phyloP scores from a whole-genome alignment of 1,140 invertebrate genomes.

The Musca vetustissima region DNA sequence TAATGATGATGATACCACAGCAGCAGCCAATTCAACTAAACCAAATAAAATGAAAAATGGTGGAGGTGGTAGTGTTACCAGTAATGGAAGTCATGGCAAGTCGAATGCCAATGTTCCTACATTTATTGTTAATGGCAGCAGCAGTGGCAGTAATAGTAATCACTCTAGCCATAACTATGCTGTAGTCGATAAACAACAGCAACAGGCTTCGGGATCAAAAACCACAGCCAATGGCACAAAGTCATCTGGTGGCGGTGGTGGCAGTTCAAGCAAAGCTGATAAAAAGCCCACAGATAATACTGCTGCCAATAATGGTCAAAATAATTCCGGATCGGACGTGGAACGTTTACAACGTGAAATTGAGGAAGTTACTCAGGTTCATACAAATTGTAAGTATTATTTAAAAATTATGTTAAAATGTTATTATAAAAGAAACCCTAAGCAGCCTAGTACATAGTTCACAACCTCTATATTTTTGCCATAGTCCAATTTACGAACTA shows the following conservation, averaged over 20 bases:
- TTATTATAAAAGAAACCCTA: not conserved
- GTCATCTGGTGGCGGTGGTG: not conserved
- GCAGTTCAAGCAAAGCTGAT: conserved; percentile 1
- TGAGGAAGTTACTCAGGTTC: conserved; percentile 29
- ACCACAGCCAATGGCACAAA: not conserved
- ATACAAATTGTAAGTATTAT: conserved; percentile 28
- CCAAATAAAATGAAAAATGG: conserved; percentile 13
- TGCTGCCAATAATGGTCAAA: conserved; percentile 11
- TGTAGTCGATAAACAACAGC: not conserved
- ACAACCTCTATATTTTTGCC: too few species aligned
- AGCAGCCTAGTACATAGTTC: too few species aligned
- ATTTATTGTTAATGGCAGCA: conserved; percentile 24
- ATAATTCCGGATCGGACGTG: conserved; percentile 13
- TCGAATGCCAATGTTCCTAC: conserved; percentile 8
- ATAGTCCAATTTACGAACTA: too few species aligned
- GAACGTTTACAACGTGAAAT: conserved; percentile 31
- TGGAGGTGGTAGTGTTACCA: not conserved
- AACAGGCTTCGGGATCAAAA: conserved; percentile 23
- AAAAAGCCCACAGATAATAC: conserved; percentile 15
- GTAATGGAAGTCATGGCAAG: not conserved
- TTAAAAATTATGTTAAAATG: too few species aligned
- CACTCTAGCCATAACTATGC: not conserved
- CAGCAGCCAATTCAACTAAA: not conserved
- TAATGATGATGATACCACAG: conserved; percentile 21
- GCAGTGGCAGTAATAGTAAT: conserved; percentile 19